Percentiles rank a stretch among this genome's conserved stretches.
Conservation (phyloP, 2,797 vertebrate genomes). For the Nasua narica region DNA sequence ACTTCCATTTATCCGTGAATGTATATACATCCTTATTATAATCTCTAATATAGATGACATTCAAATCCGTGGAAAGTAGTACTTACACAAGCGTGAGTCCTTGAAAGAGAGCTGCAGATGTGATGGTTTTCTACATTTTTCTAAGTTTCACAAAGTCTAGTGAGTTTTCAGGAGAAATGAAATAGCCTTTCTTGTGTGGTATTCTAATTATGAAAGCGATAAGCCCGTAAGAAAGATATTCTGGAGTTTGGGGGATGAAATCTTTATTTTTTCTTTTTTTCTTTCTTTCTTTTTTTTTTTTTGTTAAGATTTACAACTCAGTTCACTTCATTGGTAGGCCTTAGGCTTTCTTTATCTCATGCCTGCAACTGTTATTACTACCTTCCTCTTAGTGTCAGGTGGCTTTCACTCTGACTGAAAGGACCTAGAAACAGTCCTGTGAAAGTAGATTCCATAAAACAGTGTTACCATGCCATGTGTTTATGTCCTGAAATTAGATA, state of each 20-base stretch:
- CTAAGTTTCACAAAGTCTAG: background rate
- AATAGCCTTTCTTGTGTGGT: slow-evolving; percentile 36
- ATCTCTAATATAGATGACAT: background rate
- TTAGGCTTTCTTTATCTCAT: slow-evolving; percentile 80
- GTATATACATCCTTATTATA: background rate
- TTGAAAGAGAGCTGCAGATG: background rate
- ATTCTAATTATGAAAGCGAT: slow-evolving; percentile 9
- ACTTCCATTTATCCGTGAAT: background rate
- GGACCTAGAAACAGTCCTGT: slow-evolving; percentile 68
- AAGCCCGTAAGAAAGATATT: slow-evolving; percentile 21
- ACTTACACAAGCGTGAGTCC: background rate
- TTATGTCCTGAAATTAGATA: background rate
- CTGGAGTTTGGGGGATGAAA: slow-evolving; percentile 48
- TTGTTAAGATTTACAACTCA: slow-evolving; percentile 77
- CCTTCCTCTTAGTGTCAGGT: slow-evolving; percentile 84
- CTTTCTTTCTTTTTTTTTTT: slow-evolving; percentile 61
- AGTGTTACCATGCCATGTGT: background rate
- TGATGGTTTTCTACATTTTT: background rate
- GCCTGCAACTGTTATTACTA: slow-evolving; percentile 79
- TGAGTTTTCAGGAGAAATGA: background rate
- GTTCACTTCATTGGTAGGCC: slow-evolving; percentile 76
- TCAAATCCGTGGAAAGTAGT: background rate
- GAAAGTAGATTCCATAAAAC: background rate
- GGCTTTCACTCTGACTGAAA: slow-evolving; percentile 80
- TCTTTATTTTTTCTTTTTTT: slow-evolving; percentile 58